phyloP scores from a whole-genome alignment of 1,140 invertebrate genomes.

The Cydia fagiglandana region DNA sequence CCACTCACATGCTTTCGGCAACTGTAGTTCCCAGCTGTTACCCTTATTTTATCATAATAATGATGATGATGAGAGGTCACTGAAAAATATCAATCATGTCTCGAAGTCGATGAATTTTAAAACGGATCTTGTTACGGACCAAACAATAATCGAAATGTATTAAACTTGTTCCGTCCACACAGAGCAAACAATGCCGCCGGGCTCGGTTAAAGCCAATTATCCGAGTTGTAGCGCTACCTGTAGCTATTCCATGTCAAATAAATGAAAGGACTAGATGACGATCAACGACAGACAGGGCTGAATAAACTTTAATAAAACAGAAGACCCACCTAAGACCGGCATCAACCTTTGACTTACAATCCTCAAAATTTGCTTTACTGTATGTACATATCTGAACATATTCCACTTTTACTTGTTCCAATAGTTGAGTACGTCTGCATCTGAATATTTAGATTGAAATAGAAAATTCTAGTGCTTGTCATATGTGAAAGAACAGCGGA shows the following conservation, averaged over 20 bases:
- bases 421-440: neutral
- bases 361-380: neutral
- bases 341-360: neutral
- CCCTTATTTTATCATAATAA: too few relatives aligned
- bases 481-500: neutral
- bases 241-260: slow-evolving; percentile 4
- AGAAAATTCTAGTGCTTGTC: neutral
- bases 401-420: neutral
- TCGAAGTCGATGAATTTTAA: neutral
- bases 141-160: neutral
- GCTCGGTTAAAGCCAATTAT: neutral
- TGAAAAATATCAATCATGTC: too few relatives aligned
- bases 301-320: neutral
- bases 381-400: slow-evolving; percentile 1
- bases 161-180: neutral
- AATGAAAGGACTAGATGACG: slow-evolving; percentile 20
- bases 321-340: neutral
- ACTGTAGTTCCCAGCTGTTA: too few relatives aligned
- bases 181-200: neutral
- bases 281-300: neutral
- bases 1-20: too few relatives aligned
- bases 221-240: neutral
- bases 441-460: slow-evolving; percentile 2
- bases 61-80: too few relatives aligned
- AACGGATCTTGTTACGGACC: neutral